Percentiles rank a stretch among this genome's conserved stretches.
Conservation (phyloP, 2,888 invertebrate genomes). For the Spatulosminthurus flaviceps region DNA sequence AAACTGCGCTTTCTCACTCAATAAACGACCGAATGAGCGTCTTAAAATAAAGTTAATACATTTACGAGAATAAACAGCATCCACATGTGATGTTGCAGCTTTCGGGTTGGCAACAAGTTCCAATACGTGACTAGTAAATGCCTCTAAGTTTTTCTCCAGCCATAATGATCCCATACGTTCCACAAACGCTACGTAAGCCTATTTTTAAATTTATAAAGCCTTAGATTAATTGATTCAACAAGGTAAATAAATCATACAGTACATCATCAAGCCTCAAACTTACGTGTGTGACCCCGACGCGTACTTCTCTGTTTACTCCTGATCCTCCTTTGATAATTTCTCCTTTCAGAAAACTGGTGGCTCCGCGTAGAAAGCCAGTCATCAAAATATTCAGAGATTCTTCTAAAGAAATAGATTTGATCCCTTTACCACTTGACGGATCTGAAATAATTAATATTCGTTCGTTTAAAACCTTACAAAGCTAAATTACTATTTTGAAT, state of each 20-base stretch:
- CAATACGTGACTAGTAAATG: slow-evolving; percentile 87
- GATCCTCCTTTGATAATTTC: slow-evolving; percentile 96
- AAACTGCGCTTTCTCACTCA: slow-evolving; percentile 96
- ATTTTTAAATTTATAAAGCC: slow-evolving; percentile 2
- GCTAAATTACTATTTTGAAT: too few relatives aligned
- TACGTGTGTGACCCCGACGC: slow-evolving; percentile 97
- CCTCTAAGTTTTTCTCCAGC: slow-evolving; percentile 90
- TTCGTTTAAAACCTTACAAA: too few relatives aligned
- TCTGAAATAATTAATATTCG: slow-evolving; percentile 16
- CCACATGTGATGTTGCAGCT: slow-evolving; percentile 94
- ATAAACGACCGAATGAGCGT: slow-evolving; percentile 89
- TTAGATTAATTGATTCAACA: neutral
- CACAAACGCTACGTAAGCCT: slow-evolving; percentile 96
- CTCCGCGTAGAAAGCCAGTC: slow-evolving; percentile 93
- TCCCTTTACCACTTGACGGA: slow-evolving; percentile 67
- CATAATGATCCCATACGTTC: slow-evolving; percentile 93
- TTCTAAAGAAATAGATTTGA: slow-evolving; percentile 81
- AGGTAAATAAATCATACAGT: too few relatives aligned
- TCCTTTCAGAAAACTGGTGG: slow-evolving; percentile 86
- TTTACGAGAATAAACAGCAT: slow-evolving; percentile 96
- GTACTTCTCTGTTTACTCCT: slow-evolving; percentile 91
- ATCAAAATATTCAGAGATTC: slow-evolving; percentile 91
- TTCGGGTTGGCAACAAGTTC: slow-evolving; percentile 93
- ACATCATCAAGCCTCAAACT: too few relatives aligned
- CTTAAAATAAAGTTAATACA: slow-evolving; percentile 95